Conservation (phyloP, 92 coral and sea anemone genomes). For the Epizoanthus illoricatus region DNA sequence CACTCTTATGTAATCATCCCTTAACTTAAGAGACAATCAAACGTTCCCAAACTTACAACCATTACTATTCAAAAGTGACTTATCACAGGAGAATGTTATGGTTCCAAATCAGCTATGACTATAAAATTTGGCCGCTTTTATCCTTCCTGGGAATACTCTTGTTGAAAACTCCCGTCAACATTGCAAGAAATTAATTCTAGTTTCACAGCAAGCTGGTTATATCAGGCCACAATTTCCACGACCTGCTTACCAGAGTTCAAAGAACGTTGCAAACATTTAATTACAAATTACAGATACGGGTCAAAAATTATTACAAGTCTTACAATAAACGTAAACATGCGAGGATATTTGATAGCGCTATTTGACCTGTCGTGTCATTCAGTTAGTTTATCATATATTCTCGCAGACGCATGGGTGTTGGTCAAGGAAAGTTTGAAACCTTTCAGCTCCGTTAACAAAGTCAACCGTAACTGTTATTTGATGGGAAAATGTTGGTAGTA, state of each 20-base stretch:
- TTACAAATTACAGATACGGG: background rate
- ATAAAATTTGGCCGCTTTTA: no score
- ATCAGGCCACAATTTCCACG: background rate
- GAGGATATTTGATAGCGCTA: background rate
- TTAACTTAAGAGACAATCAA: no score
- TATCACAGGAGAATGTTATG: no score
- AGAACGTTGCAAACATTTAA: background rate
- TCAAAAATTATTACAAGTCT: slow-evolving; percentile 1
- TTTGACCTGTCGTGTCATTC: slow-evolving; percentile 26
- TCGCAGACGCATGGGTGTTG: slow-evolving; percentile 36
- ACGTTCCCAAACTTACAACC: no score
- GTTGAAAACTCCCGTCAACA: background rate
- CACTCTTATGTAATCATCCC: no score
- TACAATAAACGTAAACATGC: no score
- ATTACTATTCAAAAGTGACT: no score
- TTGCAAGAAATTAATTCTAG: no score
- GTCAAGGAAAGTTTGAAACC: background rate
- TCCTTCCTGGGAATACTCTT: no score
- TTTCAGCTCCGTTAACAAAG: slow-evolving; percentile 23
- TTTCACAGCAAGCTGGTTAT: background rate
- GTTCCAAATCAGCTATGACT: background rate
- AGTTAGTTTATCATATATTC: background rate
- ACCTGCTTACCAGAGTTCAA: background rate
- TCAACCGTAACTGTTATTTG: background rate
- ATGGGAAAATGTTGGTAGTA: background rate